Base-by-base conservation (phyloP, 2,797 vertebrate species). In the Crocidura indochinensis region DNA sequence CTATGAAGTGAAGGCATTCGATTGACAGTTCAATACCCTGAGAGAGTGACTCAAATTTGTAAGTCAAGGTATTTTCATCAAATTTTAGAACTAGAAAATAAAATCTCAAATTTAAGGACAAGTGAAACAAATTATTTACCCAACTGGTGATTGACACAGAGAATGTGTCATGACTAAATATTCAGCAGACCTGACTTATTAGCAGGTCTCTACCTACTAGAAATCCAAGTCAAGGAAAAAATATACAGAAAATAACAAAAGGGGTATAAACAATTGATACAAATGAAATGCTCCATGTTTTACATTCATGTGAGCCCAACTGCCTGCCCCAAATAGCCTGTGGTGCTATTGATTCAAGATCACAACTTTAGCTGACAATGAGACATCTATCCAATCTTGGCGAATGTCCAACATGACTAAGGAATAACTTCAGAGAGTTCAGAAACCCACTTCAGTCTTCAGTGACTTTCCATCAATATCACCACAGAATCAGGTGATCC, bases 181-280 rank as follows among this genome's bases (percentile, higher is more conserved):
- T 76, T 44, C 22, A 74, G 31, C 68, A 38, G 82, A 51, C 53
- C 46, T 81, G 49, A 53, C 81, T 14, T 12, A 12, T 62, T 53
- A 38, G 26, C 15, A 27, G 14, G 12, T 62, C 69, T 4, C 24
- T 62, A 53, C 27, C 83, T 20, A 75, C 17, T 82, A 79, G 79
- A 89, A 78, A 75, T 60, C 27, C 51, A 80, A 92, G 68, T 53
- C 68, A 91, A 31, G 7, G 14, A 44, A 77, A 94, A 51, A 84
- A 87, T 80, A 74, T 10, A 26, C 62, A 73, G 24, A 17, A 47
- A 81, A 62, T 2, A 71, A 53, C 75, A 19, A 75, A 71, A 26
- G 12, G 31, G 56, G 17, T 60, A 10, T 2, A 53, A 67, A 11
- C 84, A 60, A 60, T n/a, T 38, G 76, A 89, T 51, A 56, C n/a